Base-by-base conservation (phyloP, 92 coral and sea anemone genomes). In the Muricea muricata region DNA sequence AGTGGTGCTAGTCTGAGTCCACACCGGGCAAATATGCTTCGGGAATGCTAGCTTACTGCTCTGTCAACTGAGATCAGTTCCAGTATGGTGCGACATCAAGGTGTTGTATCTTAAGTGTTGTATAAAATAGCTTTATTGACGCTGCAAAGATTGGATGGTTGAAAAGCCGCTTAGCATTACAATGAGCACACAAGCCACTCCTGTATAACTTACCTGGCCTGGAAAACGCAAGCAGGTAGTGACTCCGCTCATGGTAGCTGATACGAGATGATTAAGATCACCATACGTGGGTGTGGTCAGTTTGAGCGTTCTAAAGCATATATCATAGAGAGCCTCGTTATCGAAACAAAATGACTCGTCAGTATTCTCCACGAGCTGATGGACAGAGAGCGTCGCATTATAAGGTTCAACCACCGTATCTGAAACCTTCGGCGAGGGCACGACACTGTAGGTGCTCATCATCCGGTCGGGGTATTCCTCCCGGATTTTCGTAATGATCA, bases 381-480 rank as follows among this genome's bases (percentile, higher is more conserved):
- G 95, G 28, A 92, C 95, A 24, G 95, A 92, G 57, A 92, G 86
- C 0, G 97, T 93, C 10, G 97, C 97, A 42, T 93, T 93, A 85
- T 93, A 93, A 11, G 97, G 97, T 73, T 93, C 97, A 4, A 93
- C 97, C 6, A 93, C 97, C 8, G 97, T 93, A 41, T 93, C 97
- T 24, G 97, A 93, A 6, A 93, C 92, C 89, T 89, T 89, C 7
- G 92, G 92, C 1, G 92, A 89, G 65, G 92, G 92, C 14, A 89
- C 92, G 32, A 93, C 94, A 42, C 97, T 93, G 83, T 86, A 91
- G 7, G 97, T 91, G 91, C 90, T 93, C 94, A 94, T 94, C 6
- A 94, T 94, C 88, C 98, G 89, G 71, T 94, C 98, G 25, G 98
- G 98, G 85, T 92, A 94, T 81, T 94, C 98, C 21, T 94, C 98